Evolutionary conservation across 2,888 invertebrate genomes (phyloP).

Genomic region (Nezara viridula): DNA sequence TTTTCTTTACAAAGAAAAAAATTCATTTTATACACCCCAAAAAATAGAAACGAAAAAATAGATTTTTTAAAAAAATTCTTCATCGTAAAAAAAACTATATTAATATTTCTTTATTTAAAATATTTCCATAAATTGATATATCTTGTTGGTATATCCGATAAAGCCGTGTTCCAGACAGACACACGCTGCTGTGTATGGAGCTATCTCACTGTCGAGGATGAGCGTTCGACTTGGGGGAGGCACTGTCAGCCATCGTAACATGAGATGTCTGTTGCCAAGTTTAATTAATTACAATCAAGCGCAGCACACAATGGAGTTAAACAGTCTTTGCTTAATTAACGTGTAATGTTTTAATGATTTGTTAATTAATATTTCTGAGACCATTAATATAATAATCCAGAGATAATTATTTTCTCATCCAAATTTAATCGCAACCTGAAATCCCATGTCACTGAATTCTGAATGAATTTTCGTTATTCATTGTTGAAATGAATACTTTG

Average conservation of each 20-base stretch:
- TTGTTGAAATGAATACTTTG: no score
- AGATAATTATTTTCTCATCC: background rate
- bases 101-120: no score
- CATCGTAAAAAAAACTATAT: no score
- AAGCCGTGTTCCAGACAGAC: background rate
- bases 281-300: conserved; percentile 21
- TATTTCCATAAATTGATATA: background rate
- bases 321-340: conserved; percentile 1
- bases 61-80: no score
- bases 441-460: no score
- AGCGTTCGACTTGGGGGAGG: conserved; percentile 6
- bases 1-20: no score
- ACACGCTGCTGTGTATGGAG: background rate
- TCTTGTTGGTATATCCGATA: background rate
- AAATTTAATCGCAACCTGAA: background rate
- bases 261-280: conserved; percentile 19
- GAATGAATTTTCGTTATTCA: no score
- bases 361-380: background rate
- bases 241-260: conserved; percentile 16
- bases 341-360: conserved; percentile 27
- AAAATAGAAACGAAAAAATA: no score
- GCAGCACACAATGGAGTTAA: background rate
- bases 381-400: background rate
- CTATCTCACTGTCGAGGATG: background rate
- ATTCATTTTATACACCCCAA: no score